Conservation (phyloP, 35 echinoderm and acorn worm genomes). For the Eucidaris tribuloides region DNA sequence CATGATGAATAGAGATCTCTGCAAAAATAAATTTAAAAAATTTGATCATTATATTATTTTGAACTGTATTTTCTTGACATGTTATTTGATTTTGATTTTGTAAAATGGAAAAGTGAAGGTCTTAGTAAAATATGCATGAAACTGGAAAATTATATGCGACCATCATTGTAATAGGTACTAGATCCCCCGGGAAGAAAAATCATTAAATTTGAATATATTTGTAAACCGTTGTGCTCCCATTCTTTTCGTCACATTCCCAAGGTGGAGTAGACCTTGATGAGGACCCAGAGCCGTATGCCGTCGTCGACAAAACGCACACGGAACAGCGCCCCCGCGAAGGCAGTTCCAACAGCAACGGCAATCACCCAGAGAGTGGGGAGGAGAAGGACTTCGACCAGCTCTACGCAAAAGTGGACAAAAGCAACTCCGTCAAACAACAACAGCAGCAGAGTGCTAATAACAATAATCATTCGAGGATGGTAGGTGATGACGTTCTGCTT, state of each 20-base stretch:
- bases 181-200: no score
- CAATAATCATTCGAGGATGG: neutral
- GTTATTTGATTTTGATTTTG: no score
- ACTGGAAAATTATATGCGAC: no score
- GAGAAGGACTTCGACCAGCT: slow-evolving; percentile 23
- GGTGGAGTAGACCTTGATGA: neutral
- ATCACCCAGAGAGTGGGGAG: neutral
- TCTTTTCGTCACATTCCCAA: neutral
- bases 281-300: slow-evolving; percentile 61
- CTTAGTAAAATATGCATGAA: no score
- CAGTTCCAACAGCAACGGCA: slow-evolving; percentile 22
- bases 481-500: neutral
- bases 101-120: no score
- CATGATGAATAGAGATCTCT: no score
- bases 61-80: no score
- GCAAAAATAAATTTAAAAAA: no score
- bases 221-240: neutral
- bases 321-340: slow-evolving; percentile 23
- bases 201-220: no score
- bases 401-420: slow-evolving; percentile 58
- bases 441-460: neutral
- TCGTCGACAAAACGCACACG: slow-evolving; percentile 30
- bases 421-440: neutral
- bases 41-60: no score
- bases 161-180: no score